Percentiles rank a stretch among this genome's conserved stretches.
Conservation (phyloP, 1,140 invertebrate genomes). For the Centruroides sculpturatus region DNA sequence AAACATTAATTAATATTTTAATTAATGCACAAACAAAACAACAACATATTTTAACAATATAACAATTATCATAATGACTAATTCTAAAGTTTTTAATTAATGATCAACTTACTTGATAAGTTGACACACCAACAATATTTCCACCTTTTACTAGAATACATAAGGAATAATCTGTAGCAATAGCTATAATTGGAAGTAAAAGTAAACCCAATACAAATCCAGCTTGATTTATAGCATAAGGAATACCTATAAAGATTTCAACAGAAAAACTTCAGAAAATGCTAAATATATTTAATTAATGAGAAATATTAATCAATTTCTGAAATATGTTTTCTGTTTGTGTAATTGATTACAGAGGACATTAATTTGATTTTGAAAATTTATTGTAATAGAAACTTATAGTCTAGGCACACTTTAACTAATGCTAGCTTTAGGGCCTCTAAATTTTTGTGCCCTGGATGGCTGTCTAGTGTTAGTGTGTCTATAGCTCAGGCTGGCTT, state of each 20-base stretch:
- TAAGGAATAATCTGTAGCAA: conserved; percentile 70
- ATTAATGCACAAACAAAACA: too few species aligned
- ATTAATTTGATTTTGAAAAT: too few species aligned
- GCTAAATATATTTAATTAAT: neutral
- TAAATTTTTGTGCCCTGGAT: too few species aligned
- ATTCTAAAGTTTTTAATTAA: neutral
- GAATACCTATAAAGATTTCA: conserved; percentile 45
- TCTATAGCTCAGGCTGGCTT: too few species aligned
- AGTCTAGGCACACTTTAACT: too few species aligned
- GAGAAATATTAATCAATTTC: neutral
- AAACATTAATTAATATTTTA: too few species aligned
- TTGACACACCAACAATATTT: conserved; percentile 60
- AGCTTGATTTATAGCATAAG: conserved; percentile 63
- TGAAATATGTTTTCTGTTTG: conserved; percentile 38
- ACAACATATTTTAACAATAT: too few species aligned
- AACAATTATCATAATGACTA: too few species aligned
- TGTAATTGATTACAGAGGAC: too few species aligned
- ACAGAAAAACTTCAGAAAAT: neutral
- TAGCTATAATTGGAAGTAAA: conserved; percentile 55
- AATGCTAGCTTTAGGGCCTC: too few species aligned
- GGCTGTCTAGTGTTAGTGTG: too few species aligned
- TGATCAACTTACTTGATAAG: conserved; percentile 49
- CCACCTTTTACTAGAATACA: conserved; percentile 66
- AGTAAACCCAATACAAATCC: conserved; percentile 61
- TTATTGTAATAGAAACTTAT: too few species aligned